These are phyloP conservation scores for Fragum sueziense DNA, from an alignment of 2,888 invertebrate species.

Conservation along the genomic window DNA sequence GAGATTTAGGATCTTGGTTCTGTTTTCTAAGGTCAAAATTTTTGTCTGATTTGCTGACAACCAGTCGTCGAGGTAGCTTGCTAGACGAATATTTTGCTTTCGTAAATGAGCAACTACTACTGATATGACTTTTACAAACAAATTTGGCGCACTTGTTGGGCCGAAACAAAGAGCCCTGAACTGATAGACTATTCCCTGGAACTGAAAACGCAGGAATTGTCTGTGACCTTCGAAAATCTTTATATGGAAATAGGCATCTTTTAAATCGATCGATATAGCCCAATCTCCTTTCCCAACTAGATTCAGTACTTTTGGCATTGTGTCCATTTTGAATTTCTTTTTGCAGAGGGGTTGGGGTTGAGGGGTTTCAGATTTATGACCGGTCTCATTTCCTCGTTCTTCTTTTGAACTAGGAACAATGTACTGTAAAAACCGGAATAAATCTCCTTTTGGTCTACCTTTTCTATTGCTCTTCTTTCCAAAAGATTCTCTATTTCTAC, in stretches of 20 bases:
- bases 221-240: conserved; percentile 38
- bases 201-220: conserved; percentile 40
- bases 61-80: conserved; percentile 53
- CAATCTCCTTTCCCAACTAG: conserved; percentile 33
- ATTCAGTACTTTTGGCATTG: conserved; percentile 42
- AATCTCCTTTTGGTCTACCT: conserved; percentile 17
- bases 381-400: too few species aligned
- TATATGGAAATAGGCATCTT: conserved; percentile 50
- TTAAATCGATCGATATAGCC: too few species aligned
- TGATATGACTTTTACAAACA: conserved; percentile 35
- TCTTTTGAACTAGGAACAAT: too few species aligned
- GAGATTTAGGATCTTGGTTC: too few species aligned
- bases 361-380: conserved; percentile 47
- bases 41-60: conserved; percentile 29
- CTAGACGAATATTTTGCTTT: conserved; percentile 30
- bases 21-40: too few species aligned
- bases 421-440: conserved; percentile 57
- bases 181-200: conserved; percentile 40
- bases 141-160: conserved; percentile 31
- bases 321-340: conserved; percentile 50
- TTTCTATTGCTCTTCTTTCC: conserved; percentile 46
- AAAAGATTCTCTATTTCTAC: conserved; percentile 35
- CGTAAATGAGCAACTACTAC: conserved; percentile 41
- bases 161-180: conserved; percentile 45
- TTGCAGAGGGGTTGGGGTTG: conserved; percentile 47